Base-by-base conservation (phyloP, 1,140 invertebrate genomes). In the Aplysia californica region DNA sequence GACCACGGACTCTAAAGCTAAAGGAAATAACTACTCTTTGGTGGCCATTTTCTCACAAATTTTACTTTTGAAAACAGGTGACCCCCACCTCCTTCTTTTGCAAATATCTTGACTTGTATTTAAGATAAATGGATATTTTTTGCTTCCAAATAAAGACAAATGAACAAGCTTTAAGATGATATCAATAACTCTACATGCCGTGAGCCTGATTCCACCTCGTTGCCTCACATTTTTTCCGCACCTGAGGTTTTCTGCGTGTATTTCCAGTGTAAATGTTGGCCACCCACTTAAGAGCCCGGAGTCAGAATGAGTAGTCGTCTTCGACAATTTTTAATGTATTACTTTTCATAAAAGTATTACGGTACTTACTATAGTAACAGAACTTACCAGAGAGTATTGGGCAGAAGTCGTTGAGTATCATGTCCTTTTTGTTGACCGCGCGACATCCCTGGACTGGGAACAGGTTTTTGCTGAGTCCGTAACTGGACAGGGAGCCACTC, bases 381-480 rank as follows among this genome's bases (percentile, higher is more conserved):
- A 20, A 61, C 70, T 36, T 81, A 89, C 88, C 86, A 79, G 81
- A 82, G 39, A 89, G 76, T 21, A 82, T 72, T 29, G 88, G 88
- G 20, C 86, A 76, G 29, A 77, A 83, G 74, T 84, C 69, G 67
- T 89, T 89, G 1, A 85, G 72, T 0, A 88, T 44, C 88, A 89
- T 89, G 69, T 84, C 75, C 6, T 39, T 26, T 64, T 89, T 89
- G 15, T 69, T 84, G 2, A 90, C 55, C 4, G 67, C 78, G n/a
- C 88, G 79, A 55, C 86, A 88, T 0, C 77, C 78, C 50, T 75
- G 76, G n/a, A 90, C 85, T 0, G 87, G 65, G 55, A 80, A 79
- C 10, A 81, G 55, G 55, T 79, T 55, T 50, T 90, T 89, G 39
- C 77, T 78, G 0, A 89, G 80, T 41, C 85, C 84, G 74, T 89